Conservation (phyloP, 1,140 invertebrate genomes). For the Ceratoteleas bidentatus region DNA sequence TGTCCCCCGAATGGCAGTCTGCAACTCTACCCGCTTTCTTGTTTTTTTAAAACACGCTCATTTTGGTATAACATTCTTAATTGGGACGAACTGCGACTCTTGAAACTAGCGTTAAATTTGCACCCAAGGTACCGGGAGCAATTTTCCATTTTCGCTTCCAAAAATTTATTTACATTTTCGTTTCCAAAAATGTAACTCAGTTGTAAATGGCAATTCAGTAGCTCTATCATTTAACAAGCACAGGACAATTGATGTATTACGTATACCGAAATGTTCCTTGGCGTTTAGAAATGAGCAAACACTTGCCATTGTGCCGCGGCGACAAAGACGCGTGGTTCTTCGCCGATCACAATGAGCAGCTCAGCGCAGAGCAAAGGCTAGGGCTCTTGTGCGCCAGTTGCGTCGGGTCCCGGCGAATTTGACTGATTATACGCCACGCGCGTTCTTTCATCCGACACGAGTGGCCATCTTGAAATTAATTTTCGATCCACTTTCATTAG, state of each 20-base stretch:
- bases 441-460: conserved; percentile 5
- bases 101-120: no score
- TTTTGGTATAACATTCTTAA: no score
- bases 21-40: no score
- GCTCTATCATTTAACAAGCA: no score
- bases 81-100: no score
- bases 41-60: no score
- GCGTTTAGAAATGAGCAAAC: conserved; percentile 38
- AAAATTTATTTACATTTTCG: no score
- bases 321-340: conserved; percentile 25
- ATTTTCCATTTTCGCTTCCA: no score
- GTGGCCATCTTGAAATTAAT: conserved; percentile 28
- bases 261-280: conserved; percentile 21
- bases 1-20: no score
- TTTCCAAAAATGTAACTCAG: conserved; percentile 32
- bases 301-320: conserved; percentile 19
- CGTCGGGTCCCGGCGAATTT: conserved; percentile 6
- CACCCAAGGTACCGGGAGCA: no score
- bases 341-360: conserved; percentile 26
- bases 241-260: conserved; percentile 31
- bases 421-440: conserved; percentile 20
- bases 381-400: conserved; percentile 10
- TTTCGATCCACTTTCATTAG: conserved; percentile 20
- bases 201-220: no score
- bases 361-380: conserved; percentile 5